A percentile compares a stretch with the other conserved stretches of the same genome.
Evolutionary conservation across 2,113 vertebrate genomes (phyloP).

Genomic region (Capreolus pygargus): DNA sequence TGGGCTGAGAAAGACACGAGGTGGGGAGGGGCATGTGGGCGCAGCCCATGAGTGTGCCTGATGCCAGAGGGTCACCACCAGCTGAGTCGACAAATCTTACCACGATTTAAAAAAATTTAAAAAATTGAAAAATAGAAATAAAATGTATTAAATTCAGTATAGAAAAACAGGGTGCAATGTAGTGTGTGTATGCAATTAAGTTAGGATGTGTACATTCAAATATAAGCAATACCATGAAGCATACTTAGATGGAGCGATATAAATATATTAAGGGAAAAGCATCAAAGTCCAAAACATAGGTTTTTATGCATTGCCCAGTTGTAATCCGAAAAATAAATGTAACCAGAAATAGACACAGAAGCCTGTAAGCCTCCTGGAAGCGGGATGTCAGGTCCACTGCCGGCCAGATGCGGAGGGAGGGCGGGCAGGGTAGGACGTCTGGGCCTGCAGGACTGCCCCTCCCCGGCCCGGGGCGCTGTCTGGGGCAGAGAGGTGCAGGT

Average conservation of each 20-base stretch:
- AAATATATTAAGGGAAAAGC: neutral
- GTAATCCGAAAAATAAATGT: neutral
- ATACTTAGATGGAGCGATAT: neutral
- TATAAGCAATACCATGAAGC: neutral
- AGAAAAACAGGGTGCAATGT: neutral
- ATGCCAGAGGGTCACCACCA: no score
- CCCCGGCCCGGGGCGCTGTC: fast-evolving
- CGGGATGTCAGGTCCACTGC: neutral
- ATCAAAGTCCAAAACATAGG: neutral
- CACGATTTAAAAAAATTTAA: neutral
- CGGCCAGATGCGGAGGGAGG: neutral
- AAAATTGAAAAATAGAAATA: neutral
- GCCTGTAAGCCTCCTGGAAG: neutral
- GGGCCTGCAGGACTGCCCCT: neutral
- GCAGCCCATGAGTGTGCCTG: neutral
- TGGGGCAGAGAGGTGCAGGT: neutral
- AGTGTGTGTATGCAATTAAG: neutral
- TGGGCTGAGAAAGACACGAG: fast-evolving
- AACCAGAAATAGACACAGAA: neutral
- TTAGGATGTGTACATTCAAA: neutral
- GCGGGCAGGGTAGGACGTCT: neutral
- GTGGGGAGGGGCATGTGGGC: neutral
- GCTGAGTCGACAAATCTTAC: neutral
- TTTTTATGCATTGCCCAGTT: neutral
- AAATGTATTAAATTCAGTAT: neutral